Percentiles rank a stretch among this genome's conserved stretches.
Conservation (phyloP, 1,140 invertebrate genomes). For the Semibalanus balanoides region DNA sequence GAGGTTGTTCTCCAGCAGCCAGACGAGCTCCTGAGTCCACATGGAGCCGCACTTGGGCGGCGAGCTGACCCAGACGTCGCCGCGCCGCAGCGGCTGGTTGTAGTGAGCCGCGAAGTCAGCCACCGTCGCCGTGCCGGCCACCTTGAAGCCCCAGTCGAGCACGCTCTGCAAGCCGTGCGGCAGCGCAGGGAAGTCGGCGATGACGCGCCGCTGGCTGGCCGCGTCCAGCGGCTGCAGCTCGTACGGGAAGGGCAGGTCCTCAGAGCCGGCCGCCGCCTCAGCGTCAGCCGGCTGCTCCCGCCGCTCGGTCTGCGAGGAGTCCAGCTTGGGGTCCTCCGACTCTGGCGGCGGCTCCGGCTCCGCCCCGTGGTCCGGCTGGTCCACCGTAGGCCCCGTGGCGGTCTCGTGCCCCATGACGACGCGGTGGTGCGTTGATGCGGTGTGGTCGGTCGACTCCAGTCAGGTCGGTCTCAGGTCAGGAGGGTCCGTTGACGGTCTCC, state of each 20-base stretch:
- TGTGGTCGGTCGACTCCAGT: no score
- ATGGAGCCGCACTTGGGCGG: constrained; percentile 46
- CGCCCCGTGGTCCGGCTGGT: no score
- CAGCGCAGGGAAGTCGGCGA: not conserved
- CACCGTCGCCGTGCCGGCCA: not conserved
- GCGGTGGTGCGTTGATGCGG: no score
- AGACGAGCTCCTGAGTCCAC: constrained; percentile 65
- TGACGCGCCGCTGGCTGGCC: not conserved
- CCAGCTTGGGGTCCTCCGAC: no score
- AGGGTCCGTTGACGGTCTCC: no score
- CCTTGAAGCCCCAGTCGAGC: not conserved
- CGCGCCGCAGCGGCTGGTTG: not conserved
- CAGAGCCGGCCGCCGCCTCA: no score
- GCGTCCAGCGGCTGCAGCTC: not conserved
- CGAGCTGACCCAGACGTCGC: not conserved
- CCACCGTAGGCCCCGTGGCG: no score
- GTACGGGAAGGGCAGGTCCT: not conserved
- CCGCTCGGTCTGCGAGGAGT: no score
- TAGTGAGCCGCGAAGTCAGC: not conserved
- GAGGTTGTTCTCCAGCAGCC: constrained; percentile 54
- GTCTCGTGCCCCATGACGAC: no score
- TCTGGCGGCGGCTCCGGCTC: no score
- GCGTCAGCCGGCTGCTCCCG: no score
- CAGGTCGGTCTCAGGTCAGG: no score
- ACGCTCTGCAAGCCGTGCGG: not conserved